Evolutionary conservation across 2,113 vertebrate species (phyloP).

Genomic region (Etheostoma spectabile): DNA sequence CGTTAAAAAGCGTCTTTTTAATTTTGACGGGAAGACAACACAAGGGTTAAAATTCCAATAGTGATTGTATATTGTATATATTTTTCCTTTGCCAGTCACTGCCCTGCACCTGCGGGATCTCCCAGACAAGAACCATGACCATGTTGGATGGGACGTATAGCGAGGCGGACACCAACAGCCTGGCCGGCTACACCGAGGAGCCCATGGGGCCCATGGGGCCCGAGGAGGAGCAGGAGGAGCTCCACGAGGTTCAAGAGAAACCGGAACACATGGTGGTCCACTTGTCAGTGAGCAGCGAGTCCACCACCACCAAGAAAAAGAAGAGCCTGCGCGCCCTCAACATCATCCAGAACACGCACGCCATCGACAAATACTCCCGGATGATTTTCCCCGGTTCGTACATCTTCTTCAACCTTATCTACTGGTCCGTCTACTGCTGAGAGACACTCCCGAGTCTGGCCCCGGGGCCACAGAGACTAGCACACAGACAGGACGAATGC

Average conservation of each 20-base stretch:
- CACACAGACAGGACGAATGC: neutral
- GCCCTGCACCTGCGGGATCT: constrained; percentile 90
- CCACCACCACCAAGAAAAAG: constrained; percentile 89
- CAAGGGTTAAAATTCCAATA: neutral
- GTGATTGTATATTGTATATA: neutral
- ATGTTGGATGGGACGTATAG: constrained; percentile 92
- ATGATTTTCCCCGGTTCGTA: constrained; percentile 95
- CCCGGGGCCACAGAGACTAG: neutral
- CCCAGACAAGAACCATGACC: constrained; percentile 90
- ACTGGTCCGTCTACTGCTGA: constrained; percentile 97
- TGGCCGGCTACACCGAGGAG: constrained; percentile 91
- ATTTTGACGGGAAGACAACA: no score
- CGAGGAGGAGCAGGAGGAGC: constrained; percentile 84
- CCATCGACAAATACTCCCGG: constrained; percentile 96
- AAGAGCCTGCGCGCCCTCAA: constrained; percentile 87
- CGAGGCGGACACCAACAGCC: constrained; percentile 93
- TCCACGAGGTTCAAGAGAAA: constrained; percentile 87
- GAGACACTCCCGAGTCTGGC: neutral
- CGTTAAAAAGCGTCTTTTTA: no score
- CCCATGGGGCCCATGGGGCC: constrained; percentile 86
- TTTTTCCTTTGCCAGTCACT: constrained; percentile 78
- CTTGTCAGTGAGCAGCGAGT: constrained; percentile 89
- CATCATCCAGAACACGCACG: constrained; percentile 94
- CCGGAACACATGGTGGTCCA: constrained; percentile 92
- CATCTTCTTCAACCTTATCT: constrained; percentile 98